These are phyloP conservation scores for Fukomys damarensis DNA, from an alignment of 2,113 vertebrate species.

Conservation along the genomic window DNA sequence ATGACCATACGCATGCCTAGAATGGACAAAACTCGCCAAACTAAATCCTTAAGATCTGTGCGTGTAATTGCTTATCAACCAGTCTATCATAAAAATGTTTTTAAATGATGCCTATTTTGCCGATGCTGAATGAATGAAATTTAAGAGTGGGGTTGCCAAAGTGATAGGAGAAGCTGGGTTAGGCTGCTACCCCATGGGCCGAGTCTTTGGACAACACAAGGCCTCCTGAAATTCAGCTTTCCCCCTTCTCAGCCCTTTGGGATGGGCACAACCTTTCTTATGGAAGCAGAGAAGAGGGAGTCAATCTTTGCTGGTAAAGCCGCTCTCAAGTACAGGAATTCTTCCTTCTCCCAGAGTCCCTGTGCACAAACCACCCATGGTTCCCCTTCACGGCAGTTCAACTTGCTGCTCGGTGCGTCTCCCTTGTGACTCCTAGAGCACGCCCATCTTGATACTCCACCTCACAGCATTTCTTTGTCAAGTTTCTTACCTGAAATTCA, in stretches of 20 bases:
- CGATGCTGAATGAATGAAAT: not conserved
- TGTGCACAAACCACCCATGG: accelerated
- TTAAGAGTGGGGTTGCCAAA: not conserved
- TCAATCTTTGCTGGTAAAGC: not conserved
- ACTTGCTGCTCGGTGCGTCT: too few relatives aligned
- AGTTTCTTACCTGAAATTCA: not conserved
- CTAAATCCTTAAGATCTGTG: not conserved
- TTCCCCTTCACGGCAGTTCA: accelerated
- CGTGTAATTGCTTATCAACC: not conserved
- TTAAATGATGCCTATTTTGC: not conserved
- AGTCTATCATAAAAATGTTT: not conserved
- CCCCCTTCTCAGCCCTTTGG: accelerated
- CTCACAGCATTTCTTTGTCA: not conserved
- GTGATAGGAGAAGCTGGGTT: not conserved
- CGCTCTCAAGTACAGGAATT: accelerated
- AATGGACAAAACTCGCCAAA: not conserved
- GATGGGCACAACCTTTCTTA: not conserved
- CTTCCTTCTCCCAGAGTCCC: accelerated
- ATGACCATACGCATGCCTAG: accelerated
- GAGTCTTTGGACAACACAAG: accelerated
- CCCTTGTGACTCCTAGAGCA: accelerated
- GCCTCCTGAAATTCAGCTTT: not conserved
- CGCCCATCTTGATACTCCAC: not conserved
- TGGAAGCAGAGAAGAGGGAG: not conserved
- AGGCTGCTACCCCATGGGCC: not conserved